Conservation (phyloP, 1,140 invertebrate genomes). For the Caenorhabditis brenneri region DNA sequence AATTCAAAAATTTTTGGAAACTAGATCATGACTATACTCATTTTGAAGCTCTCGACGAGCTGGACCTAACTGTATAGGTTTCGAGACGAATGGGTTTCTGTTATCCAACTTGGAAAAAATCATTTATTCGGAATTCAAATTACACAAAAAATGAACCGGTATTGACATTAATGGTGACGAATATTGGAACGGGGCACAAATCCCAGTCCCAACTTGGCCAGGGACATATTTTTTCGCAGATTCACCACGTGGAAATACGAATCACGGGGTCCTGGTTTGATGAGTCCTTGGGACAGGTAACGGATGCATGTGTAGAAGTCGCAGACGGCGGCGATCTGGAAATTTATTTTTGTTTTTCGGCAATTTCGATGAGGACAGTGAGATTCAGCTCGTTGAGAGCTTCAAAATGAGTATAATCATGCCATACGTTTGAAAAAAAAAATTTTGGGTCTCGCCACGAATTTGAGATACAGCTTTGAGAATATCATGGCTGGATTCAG, state of each 20-base stretch:
- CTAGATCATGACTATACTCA: no score
- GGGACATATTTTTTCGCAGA: conserved; percentile 78
- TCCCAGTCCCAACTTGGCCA: conserved; percentile 77
- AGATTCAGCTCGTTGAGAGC: background rate
- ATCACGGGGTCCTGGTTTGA: conserved; percentile 82
- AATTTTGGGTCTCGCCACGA: no score
- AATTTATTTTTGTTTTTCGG: no score
- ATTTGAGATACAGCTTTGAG: no score
- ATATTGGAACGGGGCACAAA: conserved; percentile 56
- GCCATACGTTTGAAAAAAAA: no score
- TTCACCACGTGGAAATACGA: conserved; percentile 79
- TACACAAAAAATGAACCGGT: background rate
- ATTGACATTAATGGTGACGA: conserved; percentile 29
- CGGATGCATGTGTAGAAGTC: conserved; percentile 84
- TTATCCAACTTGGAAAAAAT: background rate
- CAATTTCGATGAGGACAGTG: no score
- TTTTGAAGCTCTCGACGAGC: no score
- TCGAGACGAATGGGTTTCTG: no score
- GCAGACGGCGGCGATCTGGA: conserved; percentile 83
- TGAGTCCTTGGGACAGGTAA: conserved; percentile 82
- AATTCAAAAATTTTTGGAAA: no score
- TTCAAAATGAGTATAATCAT: no score
- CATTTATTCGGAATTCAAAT: background rate
- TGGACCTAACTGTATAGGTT: no score
- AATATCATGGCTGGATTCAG: no score